Conservation (phyloP, 2,888 invertebrate species). For the Galeopsomyia nigrocyanea region DNA sequence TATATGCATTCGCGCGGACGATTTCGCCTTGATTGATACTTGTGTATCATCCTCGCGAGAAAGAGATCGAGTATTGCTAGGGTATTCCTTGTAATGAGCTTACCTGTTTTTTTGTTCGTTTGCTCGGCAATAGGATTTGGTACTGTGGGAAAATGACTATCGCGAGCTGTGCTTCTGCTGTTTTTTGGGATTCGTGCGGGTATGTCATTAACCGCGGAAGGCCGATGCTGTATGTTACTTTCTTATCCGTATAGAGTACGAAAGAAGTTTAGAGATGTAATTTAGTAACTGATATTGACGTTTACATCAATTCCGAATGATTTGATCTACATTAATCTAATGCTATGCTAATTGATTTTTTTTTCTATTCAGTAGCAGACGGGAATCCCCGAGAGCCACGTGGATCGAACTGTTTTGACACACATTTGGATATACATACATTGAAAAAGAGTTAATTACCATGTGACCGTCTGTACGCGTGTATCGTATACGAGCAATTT, state of each 20-base stretch:
- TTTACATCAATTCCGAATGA: not conserved
- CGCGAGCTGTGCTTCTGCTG: not conserved
- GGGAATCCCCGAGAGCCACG: no score
- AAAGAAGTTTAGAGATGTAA: not conserved
- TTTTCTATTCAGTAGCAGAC: no score
- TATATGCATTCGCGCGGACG: not conserved
- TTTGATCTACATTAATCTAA: no score
- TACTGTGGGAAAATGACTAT: conserved; percentile 12
- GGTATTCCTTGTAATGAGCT: no score
- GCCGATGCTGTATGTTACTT: not conserved
- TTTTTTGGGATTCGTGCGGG: not conserved
- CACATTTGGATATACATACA: no score
- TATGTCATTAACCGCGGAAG: not conserved
- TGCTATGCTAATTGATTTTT: no score
- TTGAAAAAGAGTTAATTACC: conserved; percentile 14
- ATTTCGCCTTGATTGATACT: conserved; percentile 40
- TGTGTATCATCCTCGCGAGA: not conserved
- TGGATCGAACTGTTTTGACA: no score
- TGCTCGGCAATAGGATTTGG: not conserved
- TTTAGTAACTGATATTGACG: not conserved
- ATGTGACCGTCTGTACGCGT: conserved; percentile 1
- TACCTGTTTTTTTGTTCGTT: no score
- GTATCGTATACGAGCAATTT: not conserved
- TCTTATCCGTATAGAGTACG: not conserved
- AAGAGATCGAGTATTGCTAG: no score